phyloP scores from a whole-genome alignment of 23 tunicate species.

The Halocynthia roretzi region DNA sequence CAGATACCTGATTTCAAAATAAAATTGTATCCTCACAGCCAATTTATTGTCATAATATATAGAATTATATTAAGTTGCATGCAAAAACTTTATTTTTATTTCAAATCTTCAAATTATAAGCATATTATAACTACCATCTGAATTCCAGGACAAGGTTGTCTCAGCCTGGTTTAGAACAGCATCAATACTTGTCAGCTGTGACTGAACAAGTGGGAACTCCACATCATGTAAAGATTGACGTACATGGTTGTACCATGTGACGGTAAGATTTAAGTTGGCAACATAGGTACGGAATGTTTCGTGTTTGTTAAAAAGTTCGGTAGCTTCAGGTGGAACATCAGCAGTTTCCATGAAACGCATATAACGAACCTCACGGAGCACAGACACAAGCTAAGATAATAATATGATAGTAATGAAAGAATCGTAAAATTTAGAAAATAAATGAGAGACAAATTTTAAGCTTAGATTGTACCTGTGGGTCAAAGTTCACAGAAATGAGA shows the following conservation, averaged over 20 bases:
- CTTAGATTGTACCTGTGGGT: constrained; percentile 65
- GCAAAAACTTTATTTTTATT: too few species aligned
- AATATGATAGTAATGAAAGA: not conserved
- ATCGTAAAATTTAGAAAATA: not conserved
- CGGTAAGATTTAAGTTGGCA: constrained; percentile 67
- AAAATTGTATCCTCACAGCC: not conserved
- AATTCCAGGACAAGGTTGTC: constrained; percentile 59
- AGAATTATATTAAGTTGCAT: too few species aligned
- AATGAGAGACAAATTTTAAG: not conserved
- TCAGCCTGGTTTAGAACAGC: constrained; percentile 61
- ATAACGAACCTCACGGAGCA: constrained; percentile 90
- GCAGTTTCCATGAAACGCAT: constrained; percentile 55
- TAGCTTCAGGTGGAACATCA: constrained; percentile 73
- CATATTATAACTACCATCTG: constrained; percentile 39
- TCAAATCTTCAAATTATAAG: too few species aligned
- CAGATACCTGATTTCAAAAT: constrained; percentile 46
- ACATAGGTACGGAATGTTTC: constrained; percentile 71
- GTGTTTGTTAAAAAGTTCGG: constrained; percentile 52
- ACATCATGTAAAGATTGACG: constrained; percentile 74
- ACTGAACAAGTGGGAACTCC: constrained; percentile 80
- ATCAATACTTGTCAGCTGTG: constrained; percentile 74
- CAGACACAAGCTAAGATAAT: constrained; percentile 76
- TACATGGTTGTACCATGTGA: constrained; percentile 85
- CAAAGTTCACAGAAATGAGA: constrained; percentile 79
- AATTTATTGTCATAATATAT: too few species aligned